phyloP scores from a whole-genome alignment of 2,113 vertebrate genomes.

The Carassius carassius region DNA sequence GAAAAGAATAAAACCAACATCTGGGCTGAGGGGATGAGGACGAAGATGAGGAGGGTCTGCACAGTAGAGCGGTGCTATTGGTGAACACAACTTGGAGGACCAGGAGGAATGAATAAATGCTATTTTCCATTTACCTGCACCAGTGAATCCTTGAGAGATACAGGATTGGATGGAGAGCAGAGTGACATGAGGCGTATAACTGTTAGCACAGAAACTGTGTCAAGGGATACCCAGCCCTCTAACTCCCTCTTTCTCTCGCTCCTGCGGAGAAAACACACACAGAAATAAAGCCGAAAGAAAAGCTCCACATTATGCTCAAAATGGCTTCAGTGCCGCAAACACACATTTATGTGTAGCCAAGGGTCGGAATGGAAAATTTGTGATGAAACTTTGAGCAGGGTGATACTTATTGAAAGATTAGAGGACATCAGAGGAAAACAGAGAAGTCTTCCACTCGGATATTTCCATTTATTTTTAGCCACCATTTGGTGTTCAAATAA shows the following conservation, averaged over 20 bases:
- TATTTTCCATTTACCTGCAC: constrained; percentile 57
- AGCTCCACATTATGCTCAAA: constrained; percentile 6
- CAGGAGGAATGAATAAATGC: constrained; percentile 45
- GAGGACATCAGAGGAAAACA: constrained; percentile 20
- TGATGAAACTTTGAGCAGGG: constrained; percentile 19
- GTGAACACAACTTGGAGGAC: constrained; percentile 24
- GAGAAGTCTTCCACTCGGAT: not conserved
- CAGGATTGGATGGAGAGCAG: constrained; percentile 23
- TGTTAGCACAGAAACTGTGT: not conserved
- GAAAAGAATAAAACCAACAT: not conserved
- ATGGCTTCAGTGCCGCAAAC: constrained; percentile 30
- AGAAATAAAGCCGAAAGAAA: not conserved
- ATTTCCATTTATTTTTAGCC: constrained; percentile 1
- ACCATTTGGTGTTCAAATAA: constrained; percentile 1
- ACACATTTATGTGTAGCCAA: not conserved
- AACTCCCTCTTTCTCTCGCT: not conserved
- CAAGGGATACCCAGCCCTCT: not conserved
- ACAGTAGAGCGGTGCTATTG: not conserved
- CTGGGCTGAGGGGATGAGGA: not conserved
- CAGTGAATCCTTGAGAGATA: constrained; percentile 46
- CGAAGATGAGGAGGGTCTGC: constrained; percentile 1
- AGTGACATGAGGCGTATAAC: constrained; percentile 46
- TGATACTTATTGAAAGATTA: constrained; percentile 41
- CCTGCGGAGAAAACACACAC: not conserved
- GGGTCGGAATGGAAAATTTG: constrained; percentile 31